phyloP scores from a whole-genome alignment of 2,888 invertebrate species.

The Furcula furcula region DNA sequence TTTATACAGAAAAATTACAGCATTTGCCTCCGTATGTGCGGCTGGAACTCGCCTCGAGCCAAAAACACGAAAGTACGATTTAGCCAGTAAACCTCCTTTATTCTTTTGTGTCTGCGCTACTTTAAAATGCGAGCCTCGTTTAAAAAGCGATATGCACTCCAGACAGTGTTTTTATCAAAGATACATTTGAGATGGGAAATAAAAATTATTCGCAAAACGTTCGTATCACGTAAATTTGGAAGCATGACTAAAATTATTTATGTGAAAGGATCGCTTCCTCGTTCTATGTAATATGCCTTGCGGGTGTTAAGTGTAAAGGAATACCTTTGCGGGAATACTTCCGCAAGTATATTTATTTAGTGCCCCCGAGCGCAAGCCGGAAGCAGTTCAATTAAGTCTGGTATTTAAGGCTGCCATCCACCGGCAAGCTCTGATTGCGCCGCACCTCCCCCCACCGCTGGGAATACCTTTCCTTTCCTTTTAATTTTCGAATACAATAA shows the following conservation, averaged over 20 bases:
- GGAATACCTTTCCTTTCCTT: slow-evolving; percentile 67
- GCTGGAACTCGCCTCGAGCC: slow-evolving; percentile 42
- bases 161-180: slow-evolving; percentile 38
- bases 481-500: slow-evolving; percentile 79
- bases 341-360: slow-evolving; percentile 73
- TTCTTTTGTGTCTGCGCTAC: slow-evolving; percentile 40
- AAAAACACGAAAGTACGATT: slow-evolving; percentile 57
- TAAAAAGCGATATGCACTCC: slow-evolving; percentile 41
- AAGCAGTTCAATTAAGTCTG: slow-evolving; percentile 80
- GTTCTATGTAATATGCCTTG: slow-evolving; percentile 15
- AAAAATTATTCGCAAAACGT: slow-evolving; percentile 22
- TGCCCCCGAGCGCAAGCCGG: slow-evolving; percentile 59
- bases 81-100: slow-evolving; percentile 36
- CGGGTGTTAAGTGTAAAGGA: slow-evolving; percentile 58
- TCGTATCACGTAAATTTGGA: slow-evolving; percentile 22
- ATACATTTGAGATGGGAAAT: slow-evolving; percentile 36
- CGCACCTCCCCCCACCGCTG: slow-evolving; percentile 49
- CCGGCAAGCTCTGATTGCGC: slow-evolving; percentile 74
- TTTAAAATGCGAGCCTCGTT: slow-evolving; percentile 47
- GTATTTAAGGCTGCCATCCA: slow-evolving; percentile 78
- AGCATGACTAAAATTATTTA: slow-evolving; percentile 24
- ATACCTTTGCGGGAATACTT: slow-evolving; percentile 66
- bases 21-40: slow-evolving; percentile 56
- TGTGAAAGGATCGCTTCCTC: slow-evolving; percentile 26
- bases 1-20: slow-evolving; percentile 51